Evolutionary conservation across 1,140 invertebrate genomes (phyloP).

Genomic region (Zaprionus capensis): DNA sequence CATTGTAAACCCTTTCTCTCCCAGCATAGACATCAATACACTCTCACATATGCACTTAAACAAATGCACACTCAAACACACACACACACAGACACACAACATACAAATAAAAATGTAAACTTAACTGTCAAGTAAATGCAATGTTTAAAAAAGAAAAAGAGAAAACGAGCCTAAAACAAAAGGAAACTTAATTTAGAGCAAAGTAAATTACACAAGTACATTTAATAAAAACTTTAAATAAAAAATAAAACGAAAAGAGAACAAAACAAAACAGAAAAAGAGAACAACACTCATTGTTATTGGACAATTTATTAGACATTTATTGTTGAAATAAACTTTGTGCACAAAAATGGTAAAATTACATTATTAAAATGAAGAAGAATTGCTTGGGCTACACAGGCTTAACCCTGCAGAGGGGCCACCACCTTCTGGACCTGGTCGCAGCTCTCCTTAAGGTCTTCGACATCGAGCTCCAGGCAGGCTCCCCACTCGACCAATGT

Average conservation of each 20-base stretch:
- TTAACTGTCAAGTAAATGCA: constrained; percentile 62
- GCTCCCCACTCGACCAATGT: constrained; percentile 96
- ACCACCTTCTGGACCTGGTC: constrained; percentile 74
- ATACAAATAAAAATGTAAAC: constrained; percentile 35
- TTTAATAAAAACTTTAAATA: constrained; percentile 70
- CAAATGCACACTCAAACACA: constrained; percentile 42
- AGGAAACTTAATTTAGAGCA: constrained; percentile 69
- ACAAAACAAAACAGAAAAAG: constrained; percentile 22
- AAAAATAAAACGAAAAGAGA: constrained; percentile 45
- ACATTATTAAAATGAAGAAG: constrained; percentile 26
- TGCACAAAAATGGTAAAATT: constrained; percentile 51
- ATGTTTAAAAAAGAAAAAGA: constrained; percentile 43
- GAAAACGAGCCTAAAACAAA: constrained; percentile 39
- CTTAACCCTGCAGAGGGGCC: constrained; percentile 70
- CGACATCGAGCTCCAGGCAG: constrained; percentile 92
- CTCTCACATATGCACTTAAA: constrained; percentile 34
- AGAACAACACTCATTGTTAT: constrained; percentile 50
- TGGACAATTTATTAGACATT: constrained; percentile 46
- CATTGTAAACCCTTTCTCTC: constrained; percentile 2
- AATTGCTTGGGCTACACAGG: not conserved
- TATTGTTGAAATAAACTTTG: constrained; percentile 61
- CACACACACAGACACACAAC: constrained; percentile 31
- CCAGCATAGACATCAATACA: constrained; percentile 52
- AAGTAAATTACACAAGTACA: constrained; percentile 76
- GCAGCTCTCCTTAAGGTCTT: constrained; percentile 78